These are phyloP conservation scores for Enteromius trimaculatus DNA, from an alignment of 2,797 vertebrate genomes.

Conservation along the genomic window DNA sequence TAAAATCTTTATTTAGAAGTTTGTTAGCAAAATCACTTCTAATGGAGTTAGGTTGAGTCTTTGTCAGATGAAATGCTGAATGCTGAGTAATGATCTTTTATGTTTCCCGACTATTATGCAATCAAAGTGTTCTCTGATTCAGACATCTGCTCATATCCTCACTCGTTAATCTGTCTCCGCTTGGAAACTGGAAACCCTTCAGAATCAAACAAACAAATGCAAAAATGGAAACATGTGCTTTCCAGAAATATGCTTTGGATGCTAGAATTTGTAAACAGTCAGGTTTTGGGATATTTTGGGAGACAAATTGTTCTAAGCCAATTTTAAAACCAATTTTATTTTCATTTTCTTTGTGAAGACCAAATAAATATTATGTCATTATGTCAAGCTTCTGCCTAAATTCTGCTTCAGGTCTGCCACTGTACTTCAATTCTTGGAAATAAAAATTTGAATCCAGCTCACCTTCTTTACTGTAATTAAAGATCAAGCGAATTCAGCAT, in stretches of 20 bases:
- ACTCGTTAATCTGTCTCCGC: slow-evolving; percentile 54
- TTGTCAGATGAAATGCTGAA: not conserved
- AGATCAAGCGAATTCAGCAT: slow-evolving; percentile 9
- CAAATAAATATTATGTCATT: slow-evolving; percentile 7
- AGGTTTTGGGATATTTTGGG: slow-evolving; percentile 8
- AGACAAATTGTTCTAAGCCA: not conserved
- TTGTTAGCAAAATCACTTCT: not conserved
- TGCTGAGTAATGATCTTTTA: slow-evolving; percentile 27
- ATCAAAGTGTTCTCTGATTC: slow-evolving; percentile 47
- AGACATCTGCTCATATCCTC: slow-evolving; percentile 49
- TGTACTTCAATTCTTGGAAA: slow-evolving; percentile 29
- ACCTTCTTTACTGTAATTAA: slow-evolving; percentile 40
- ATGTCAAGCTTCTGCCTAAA: not conserved
- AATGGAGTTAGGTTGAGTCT: slow-evolving; percentile 3
- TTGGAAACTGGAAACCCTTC: slow-evolving; percentile 56
- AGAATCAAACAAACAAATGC: slow-evolving; percentile 35
- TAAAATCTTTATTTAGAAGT: not conserved
- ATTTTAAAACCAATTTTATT: not conserved
- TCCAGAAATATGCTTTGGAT: slow-evolving; percentile 36
- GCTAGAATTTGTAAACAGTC: not conserved
- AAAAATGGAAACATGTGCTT: slow-evolving; percentile 38
- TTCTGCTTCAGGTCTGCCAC: not conserved
- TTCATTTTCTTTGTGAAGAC: not conserved
- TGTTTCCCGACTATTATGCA: slow-evolving; percentile 38
- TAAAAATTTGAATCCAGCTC: not conserved